These are phyloP conservation scores for Rutpela maculata DNA, from an alignment of 2,888 invertebrate genomes.

Conservation along the genomic window DNA sequence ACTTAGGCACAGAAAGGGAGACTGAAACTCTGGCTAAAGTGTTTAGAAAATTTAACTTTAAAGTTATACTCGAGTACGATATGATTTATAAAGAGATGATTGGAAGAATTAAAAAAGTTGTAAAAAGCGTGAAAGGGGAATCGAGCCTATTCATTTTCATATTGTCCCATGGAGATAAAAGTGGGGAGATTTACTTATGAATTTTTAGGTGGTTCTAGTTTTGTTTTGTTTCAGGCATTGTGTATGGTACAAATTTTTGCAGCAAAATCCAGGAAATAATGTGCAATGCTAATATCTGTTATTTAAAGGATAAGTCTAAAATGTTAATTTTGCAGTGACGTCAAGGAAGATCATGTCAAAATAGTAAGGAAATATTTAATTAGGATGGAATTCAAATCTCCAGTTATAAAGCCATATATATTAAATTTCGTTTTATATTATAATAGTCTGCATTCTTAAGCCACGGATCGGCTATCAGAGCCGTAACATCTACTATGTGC, in stretches of 20 bases:
- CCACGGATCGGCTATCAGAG: no score
- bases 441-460: no score
- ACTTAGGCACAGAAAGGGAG: constrained; percentile 70
- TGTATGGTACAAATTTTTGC: constrained; percentile 76
- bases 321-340: constrained; percentile 78
- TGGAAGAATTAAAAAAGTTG: constrained; percentile 58
- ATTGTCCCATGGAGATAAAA: constrained; percentile 73
- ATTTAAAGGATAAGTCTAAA: constrained; percentile 75
- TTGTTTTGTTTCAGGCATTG: constrained; percentile 67
- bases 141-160: constrained; percentile 73
- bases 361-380: constrained; percentile 57
- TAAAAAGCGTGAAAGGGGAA: constrained; percentile 62
- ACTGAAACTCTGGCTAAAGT: constrained; percentile 65
- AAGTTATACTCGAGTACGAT: constrained; percentile 64
- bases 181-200: constrained; percentile 57
- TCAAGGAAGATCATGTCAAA: constrained; percentile 72
- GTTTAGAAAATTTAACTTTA: constrained; percentile 71
- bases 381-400: not conserved
- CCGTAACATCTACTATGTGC: no score
- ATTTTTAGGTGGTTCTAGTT: not conserved
- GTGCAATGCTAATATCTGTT: constrained; percentile 65
- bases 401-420: not conserved
- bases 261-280: constrained; percentile 72
- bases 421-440: no score
- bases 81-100: constrained; percentile 65